Percentiles rank a stretch among this genome's conserved stretches.
phyloP scores from a whole-genome alignment of 2,113 vertebrate species.

The Vulpes vulpes region DNA sequence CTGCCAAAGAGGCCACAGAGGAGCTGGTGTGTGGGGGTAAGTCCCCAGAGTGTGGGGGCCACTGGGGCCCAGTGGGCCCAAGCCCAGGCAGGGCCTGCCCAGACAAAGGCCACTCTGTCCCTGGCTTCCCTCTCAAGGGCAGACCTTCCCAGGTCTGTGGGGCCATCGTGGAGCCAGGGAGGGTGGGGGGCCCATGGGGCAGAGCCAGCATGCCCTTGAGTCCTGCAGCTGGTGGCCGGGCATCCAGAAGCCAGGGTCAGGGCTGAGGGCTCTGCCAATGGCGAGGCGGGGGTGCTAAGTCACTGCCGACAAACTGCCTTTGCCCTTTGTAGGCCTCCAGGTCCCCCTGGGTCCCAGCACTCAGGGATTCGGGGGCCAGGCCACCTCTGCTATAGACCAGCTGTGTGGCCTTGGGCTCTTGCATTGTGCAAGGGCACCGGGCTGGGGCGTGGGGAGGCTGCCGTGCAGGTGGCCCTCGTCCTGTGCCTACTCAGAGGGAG shows the following conservation, averaged over 20 bases:
- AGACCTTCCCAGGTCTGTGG: not conserved
- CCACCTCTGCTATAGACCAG: not conserved
- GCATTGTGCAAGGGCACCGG: not conserved
- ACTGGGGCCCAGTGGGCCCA: not conserved
- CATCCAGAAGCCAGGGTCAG: not conserved
- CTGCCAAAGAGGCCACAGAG: not conserved
- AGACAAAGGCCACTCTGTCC: conserved; percentile 23
- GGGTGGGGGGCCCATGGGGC: not conserved
- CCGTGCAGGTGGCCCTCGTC: not conserved
- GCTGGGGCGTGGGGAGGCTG: not conserved
- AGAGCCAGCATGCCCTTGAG: not conserved
- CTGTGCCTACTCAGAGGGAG: accelerated
- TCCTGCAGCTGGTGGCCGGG: not conserved
- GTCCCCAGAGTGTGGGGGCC: not conserved
- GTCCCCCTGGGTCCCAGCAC: not conserved
- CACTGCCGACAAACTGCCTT: conserved; percentile 68
- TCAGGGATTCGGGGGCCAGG: not conserved
- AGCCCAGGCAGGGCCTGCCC: not conserved
- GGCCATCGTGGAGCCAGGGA: not conserved
- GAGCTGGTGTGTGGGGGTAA: not conserved
- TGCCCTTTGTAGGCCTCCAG: conserved; percentile 44
- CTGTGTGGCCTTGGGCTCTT: conserved; percentile 26
- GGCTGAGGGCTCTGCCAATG: not conserved
- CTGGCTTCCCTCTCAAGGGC: not conserved
- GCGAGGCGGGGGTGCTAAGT: not conserved